Conservation (phyloP, 2,113 vertebrate genomes). For the Athene noctua region DNA sequence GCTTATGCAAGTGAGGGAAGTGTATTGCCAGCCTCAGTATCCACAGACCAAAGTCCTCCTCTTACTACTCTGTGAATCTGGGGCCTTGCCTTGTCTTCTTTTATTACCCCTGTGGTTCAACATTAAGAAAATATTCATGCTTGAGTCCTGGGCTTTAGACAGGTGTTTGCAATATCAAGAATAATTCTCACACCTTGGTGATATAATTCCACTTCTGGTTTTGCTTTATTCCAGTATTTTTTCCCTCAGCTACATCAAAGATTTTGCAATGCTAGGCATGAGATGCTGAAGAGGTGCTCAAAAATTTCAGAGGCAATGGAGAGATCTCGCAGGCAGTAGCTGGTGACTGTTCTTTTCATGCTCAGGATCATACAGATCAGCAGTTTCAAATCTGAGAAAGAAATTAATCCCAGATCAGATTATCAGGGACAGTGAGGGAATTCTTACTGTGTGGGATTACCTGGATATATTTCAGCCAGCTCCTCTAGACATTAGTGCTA, state of each 20-base stretch:
- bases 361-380: background rate
- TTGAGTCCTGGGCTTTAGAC: background rate
- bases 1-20: background rate
- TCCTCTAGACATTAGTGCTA: background rate
- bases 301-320: background rate
- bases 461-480: background rate
- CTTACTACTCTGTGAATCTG: background rate
- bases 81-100: background rate
- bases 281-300: background rate
- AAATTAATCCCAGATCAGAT: background rate
- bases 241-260: background rate
- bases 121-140: background rate
- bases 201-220: background rate
- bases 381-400: background rate
- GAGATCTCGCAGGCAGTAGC: background rate
- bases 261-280: background rate
- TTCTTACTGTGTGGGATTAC: background rate
- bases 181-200: background rate
- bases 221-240: background rate
- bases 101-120: background rate
- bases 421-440: background rate
- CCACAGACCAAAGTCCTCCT: background rate
- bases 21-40: background rate
- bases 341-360: background rate
- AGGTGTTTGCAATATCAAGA: background rate